Conservation (phyloP, 2,888 invertebrate genomes). For the Watsonalla cultraria region DNA sequence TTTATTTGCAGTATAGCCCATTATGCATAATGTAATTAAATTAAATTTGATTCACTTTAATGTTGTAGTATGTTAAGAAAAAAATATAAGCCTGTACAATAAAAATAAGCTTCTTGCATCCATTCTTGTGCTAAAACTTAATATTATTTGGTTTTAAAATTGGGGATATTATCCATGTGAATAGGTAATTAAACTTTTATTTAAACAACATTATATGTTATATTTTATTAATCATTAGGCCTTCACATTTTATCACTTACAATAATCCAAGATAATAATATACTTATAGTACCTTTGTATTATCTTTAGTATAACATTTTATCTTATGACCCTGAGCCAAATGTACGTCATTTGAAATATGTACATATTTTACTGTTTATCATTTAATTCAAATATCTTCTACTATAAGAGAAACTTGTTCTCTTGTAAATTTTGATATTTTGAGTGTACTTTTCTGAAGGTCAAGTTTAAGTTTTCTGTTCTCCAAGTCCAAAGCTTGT, state of each 20-base stretch:
- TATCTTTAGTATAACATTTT: slow-evolving; percentile 9
- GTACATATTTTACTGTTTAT: neutral
- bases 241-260: slow-evolving; percentile 15
- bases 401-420: slow-evolving; percentile 53
- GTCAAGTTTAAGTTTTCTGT: slow-evolving; percentile 79
- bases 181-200: neutral
- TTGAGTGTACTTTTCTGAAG: slow-evolving; percentile 66
- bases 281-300: neutral
- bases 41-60: neutral
- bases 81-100: neutral
- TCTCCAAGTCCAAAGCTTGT: slow-evolving; percentile 82
- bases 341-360: neutral
- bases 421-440: slow-evolving; percentile 43
- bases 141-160: neutral
- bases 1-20: neutral
- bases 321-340: slow-evolving; percentile 17
- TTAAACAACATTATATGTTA: neutral
- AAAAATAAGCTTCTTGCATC: neutral
- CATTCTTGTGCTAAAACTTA: too few relatives aligned
- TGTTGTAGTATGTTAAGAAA: neutral
- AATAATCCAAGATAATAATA: slow-evolving; percentile 8
- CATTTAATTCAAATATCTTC: slow-evolving; percentile 37
- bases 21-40: neutral
- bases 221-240: neutral
- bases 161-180: neutral